Base-by-base conservation (phyloP, 2,888 invertebrate species). In the Ametastegia equiseti region DNA sequence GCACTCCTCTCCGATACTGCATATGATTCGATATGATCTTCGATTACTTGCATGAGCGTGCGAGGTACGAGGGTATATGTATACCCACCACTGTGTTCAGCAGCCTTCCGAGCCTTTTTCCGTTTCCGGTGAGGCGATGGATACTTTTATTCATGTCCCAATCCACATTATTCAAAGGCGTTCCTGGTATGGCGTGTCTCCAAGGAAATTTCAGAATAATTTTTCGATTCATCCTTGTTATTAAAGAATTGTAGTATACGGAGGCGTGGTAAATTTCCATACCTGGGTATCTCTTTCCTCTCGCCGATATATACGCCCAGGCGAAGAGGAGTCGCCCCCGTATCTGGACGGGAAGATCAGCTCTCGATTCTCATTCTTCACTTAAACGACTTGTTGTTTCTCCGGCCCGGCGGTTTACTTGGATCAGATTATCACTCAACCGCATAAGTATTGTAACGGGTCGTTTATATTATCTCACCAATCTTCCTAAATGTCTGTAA, bases 361-460 rank as follows among this genome's bases (percentile, higher is more conserved):
- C 60, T 13, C 27, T 60, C 60, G 5, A 30, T 60, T 60, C 60
- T 30, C 60, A 60, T 30, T 30, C 60, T 60, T 60, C 60, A 60
- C 60, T 30, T 30, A 60, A 60, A 60, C 60, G 60, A 60, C 60
- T 60, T 60, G 60, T 60, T 60, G 60, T 60, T 60, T 30, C 30
- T 23, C 60, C 30, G 60, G 30, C 60, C 30, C 54, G 19, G 2
- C 7, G 23, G 13, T 30, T 15, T 30, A 30, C 27, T 60, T 60
- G 60, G 60, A 60, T 60, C 30, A 30, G 60, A 60, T 30, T 60
- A 60, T 60, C 60, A 30, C 60, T 60, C 60, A 30, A 60, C 27
- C 60, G 60, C 30, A 60, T n/a, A n/a, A n/a, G n/a, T n/a, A n/a
- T n/a, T n/a, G 11, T 13, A 60, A 60, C 60, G 30, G 42, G 60